These are phyloP conservation scores for Lottia scabra DNA, from an alignment of 2,888 invertebrate genomes.

Conservation along the genomic window DNA sequence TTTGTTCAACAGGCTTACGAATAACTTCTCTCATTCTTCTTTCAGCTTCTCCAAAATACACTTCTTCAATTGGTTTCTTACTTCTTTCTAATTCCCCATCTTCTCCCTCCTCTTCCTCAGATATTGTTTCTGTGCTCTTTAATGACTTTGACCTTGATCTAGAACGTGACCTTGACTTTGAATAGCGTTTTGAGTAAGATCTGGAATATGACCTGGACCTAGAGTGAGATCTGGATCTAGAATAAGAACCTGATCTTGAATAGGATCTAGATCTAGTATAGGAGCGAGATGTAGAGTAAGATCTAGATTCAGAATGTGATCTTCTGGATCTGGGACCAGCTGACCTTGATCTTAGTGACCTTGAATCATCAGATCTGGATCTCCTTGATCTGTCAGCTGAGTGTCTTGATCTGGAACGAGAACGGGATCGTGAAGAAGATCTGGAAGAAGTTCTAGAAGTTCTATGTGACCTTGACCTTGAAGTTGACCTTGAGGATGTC, in stretches of 20 bases:
- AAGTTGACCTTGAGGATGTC: slow-evolving; percentile 18
- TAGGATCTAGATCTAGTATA: slow-evolving; percentile 19
- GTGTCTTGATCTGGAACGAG: slow-evolving; percentile 5
- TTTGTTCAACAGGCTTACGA: slow-evolving; percentile 12
- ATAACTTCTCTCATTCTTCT: slow-evolving; percentile 43
- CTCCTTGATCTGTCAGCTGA: slow-evolving; percentile 5
- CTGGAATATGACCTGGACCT: slow-evolving; percentile 16
- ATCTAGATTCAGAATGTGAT: slow-evolving; percentile 17
- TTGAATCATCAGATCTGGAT: not conserved
- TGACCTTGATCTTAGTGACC: slow-evolving; percentile 9
- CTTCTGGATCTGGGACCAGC: slow-evolving; percentile 20
- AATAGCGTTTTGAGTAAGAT: slow-evolving; percentile 16
- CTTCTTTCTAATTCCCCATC: not conserved
- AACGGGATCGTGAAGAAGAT: slow-evolving; percentile 20
- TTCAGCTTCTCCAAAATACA: slow-evolving; percentile 62
- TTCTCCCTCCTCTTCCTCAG: slow-evolving; percentile 8
- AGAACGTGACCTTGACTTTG: slow-evolving; percentile 19
- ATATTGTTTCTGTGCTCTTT: slow-evolving; percentile 10
- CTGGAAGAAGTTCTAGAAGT: not conserved
- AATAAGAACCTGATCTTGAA: slow-evolving; percentile 18
- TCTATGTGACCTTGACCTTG: slow-evolving; percentile 11
- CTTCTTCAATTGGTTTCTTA: slow-evolving; percentile 45
- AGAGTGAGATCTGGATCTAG: slow-evolving; percentile 23
- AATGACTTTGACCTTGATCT: slow-evolving; percentile 26
- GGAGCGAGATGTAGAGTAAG: slow-evolving; percentile 11